Evolutionary conservation across 2,113 vertebrate genomes (phyloP), one percentile per base, ranked within the genome.

Genomic region (Garra rufa): DNA sequence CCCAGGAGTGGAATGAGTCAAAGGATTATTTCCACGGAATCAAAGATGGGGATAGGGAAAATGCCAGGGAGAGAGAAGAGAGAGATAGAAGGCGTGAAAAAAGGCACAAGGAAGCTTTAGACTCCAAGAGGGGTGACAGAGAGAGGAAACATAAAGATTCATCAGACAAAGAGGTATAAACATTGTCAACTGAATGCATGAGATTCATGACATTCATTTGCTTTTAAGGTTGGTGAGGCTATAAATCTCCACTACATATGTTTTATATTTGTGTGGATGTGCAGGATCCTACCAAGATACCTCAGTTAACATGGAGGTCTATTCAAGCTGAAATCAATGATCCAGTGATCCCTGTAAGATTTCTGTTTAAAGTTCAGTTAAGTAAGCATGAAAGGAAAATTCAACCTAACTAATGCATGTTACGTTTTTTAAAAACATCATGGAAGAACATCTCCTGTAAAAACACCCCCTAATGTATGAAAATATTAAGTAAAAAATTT

Each of bases 141-240:
- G 75, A 78, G 44, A 44, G 26, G 28, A 76, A 30, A 76, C 82
- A 90, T 21, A 30, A 59, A 83, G 41, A 74, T 76, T 38, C 74
- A 0, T 85, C 88, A 2, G 3, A 81, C 85, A 88, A 76, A 17
- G 86, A 91, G 95, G 97, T 98, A 74, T 3, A 87, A 28, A 90
- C 6, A 59, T 8, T 28, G n/a, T 11, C 21, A 24, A 21, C 11
- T 57, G 17, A 82, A 55, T 26, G 17, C 8, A 43, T 9, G 6
- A n/a, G 41, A 13, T 71, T 44, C 41, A 43, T 44, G 69, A 71
- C 11, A 71, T 44, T 24, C 6, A 75, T 57, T 26, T 74, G 14
- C 26, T 46, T 79, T 19, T 55, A 21, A 15, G 85, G 13, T 52
- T 74, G 69, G 15, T 70, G 48, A n/a, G 30, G 71, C 50, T 50